phyloP scores from a whole-genome alignment of 2,888 invertebrate genomes.

The Drosophila anomalata region DNA sequence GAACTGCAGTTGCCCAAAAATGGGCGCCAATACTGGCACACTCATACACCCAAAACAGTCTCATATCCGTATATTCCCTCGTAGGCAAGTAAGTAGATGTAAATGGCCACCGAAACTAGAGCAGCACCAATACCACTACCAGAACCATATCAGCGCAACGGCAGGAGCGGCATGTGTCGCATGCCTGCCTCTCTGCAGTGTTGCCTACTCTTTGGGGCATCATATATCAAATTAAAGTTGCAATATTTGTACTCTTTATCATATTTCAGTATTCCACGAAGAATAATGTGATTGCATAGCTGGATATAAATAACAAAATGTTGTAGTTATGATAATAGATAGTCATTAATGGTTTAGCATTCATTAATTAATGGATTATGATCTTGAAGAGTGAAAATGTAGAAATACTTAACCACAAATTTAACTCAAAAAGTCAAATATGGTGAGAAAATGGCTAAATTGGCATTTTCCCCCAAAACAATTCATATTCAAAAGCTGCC shows the following conservation, averaged over 20 bases:
- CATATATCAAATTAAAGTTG: not conserved
- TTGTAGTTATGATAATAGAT: too few relatives aligned
- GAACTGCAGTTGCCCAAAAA: conserved; percentile 67
- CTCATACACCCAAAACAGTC: conserved; percentile 11
- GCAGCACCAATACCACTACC: conserved; percentile 44
- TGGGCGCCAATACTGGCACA: conserved; percentile 50
- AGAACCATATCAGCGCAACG: conserved; percentile 4
- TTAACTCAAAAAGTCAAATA: too few relatives aligned
- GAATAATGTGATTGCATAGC: not conserved
- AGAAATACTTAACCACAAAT: too few relatives aligned
- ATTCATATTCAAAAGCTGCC: conserved; percentile 41
- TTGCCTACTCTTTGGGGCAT: conserved; percentile 5
- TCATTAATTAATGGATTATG: too few relatives aligned
- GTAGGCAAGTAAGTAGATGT: conserved; percentile 46
- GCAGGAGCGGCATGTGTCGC: conserved; percentile 39
- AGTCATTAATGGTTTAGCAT: too few relatives aligned
- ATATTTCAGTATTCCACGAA: not conserved
- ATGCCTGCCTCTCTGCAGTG: conserved; percentile 15
- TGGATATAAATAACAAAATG: too few relatives aligned
- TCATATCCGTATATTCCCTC: conserved; percentile 1
- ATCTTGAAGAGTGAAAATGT: too few relatives aligned
- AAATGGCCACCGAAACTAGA: conserved; percentile 60
- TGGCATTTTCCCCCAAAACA: conserved; percentile 9
- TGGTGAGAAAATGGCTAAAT: not conserved
- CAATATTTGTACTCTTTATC: not conserved